Evolutionary conservation across 2,888 invertebrate species (phyloP).

Genomic region (Agrilus biguttatus): DNA sequence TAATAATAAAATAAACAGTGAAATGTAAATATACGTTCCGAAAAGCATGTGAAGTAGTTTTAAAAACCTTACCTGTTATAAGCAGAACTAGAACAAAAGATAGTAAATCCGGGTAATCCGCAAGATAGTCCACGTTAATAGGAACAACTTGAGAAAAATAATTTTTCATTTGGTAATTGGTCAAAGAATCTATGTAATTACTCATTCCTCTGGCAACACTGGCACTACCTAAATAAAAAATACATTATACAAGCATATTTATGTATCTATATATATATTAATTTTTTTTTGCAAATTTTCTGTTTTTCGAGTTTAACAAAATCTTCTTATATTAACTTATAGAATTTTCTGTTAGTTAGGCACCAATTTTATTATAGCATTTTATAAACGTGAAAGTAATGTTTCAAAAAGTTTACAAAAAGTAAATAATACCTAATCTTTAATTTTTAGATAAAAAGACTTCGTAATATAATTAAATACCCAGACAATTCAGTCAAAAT

Average conservation of each 20-base stretch:
- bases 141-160: constrained; percentile 40
- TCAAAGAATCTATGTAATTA: constrained; percentile 53
- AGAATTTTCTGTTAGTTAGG: too few species aligned
- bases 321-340: too few species aligned
- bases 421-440: too few species aligned
- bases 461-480: not conserved
- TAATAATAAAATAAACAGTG: too few species aligned
- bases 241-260: not conserved
- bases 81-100: constrained; percentile 49
- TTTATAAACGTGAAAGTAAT: too few species aligned
- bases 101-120: constrained; percentile 56
- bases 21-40: too few species aligned
- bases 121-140: constrained; percentile 44
- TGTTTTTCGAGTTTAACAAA: too few species aligned
- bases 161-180: constrained; percentile 43
- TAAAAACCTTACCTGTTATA: constrained; percentile 32
- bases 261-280: not conserved
- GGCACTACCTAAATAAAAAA: constrained; percentile 46
- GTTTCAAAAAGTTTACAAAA: too few species aligned
- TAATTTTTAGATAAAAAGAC: too few species aligned
- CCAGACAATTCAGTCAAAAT: too few species aligned
- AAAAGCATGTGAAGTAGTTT: too few species aligned
- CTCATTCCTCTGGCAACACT: constrained; percentile 62
- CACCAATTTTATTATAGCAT: too few species aligned
- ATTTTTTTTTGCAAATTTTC: not conserved